phyloP scores from a whole-genome alignment of 2,888 invertebrate genomes.

The Clanis bilineata region DNA sequence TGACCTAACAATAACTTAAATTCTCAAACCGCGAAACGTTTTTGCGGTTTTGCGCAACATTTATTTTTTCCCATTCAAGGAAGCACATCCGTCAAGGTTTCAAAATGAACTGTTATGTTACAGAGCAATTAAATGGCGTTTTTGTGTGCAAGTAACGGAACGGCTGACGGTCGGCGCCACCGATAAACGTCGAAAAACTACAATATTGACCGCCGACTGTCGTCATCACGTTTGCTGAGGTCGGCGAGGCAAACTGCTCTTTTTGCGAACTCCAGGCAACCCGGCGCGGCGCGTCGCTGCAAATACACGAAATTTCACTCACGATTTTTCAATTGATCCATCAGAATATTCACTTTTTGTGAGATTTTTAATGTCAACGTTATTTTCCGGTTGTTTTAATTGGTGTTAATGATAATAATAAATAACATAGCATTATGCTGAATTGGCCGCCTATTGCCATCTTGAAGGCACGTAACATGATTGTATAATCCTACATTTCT shows the following conservation, averaged over 20 bases:
- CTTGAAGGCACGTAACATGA: no score
- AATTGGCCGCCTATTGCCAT: no score
- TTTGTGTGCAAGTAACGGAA: conserved; percentile 26
- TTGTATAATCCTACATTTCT: no score
- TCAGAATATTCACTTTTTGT: not conserved
- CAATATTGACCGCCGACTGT: conserved; percentile 21
- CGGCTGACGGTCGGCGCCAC: conserved; percentile 20
- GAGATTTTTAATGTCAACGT: not conserved
- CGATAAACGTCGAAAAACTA: conserved; percentile 27
- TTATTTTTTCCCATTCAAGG: not conserved
- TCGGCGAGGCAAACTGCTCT: conserved; percentile 24
- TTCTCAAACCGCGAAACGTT: not conserved
- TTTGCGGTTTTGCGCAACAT: not conserved
- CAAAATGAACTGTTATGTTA: conserved; percentile 14
- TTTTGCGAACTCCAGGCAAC: conserved; percentile 21
- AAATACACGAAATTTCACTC: not conserved
- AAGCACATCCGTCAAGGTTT: conserved; percentile 6
- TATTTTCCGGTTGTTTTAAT: not conserved
- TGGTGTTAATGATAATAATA: not conserved
- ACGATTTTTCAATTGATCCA: not conserved
- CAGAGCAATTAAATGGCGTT: conserved; percentile 33
- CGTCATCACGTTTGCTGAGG: conserved; percentile 28
- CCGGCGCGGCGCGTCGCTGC: no score
- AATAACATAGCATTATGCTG: no score
- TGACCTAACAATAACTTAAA: not conserved